phyloP scores from a whole-genome alignment of 1,140 invertebrate species.

The Limonius californicus region DNA sequence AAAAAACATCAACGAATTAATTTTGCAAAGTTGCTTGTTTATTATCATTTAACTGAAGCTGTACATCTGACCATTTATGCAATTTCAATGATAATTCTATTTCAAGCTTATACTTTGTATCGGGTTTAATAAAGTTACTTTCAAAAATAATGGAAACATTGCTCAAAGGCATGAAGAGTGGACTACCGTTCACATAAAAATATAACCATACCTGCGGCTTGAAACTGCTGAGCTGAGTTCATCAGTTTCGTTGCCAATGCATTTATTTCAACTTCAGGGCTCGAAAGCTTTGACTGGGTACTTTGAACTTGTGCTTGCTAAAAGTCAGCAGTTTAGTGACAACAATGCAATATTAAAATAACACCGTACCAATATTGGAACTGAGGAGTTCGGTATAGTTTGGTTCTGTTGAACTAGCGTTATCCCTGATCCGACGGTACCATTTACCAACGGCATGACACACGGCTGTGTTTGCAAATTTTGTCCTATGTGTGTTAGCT shows the following conservation, averaged over 20 bases:
- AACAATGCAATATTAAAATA: slow-evolving; percentile 4
- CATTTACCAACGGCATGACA: slow-evolving; percentile 28
- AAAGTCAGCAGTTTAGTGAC: no score
- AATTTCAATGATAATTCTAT: no score
- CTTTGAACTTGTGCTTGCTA: slow-evolving; percentile 13
- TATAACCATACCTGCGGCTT: slow-evolving; percentile 63
- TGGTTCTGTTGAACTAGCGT: slow-evolving; percentile 35
- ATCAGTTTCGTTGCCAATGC: slow-evolving; percentile 73
- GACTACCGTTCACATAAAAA: no score
- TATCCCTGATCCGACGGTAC: slow-evolving; percentile 23
- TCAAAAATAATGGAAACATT: no score
- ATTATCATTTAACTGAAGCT: no score
- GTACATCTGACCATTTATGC: no score
- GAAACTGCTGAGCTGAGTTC: slow-evolving; percentile 75
- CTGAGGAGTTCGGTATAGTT: slow-evolving; percentile 47
- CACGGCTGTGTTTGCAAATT: slow-evolving; percentile 27
- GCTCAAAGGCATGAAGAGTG: no score
- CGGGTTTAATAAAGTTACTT: no score
- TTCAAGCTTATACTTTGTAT: no score
- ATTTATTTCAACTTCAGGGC: slow-evolving; percentile 64
- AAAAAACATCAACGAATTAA: no score
- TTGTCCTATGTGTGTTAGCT: slow-evolving; percentile 31
- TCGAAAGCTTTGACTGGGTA: slow-evolving; percentile 18
- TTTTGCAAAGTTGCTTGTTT: no score
- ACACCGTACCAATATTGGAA: slow-evolving; percentile 53